These are phyloP conservation scores for Scrobipalpa costella DNA, from an alignment of 2,888 invertebrate genomes.

Conservation along the genomic window DNA sequence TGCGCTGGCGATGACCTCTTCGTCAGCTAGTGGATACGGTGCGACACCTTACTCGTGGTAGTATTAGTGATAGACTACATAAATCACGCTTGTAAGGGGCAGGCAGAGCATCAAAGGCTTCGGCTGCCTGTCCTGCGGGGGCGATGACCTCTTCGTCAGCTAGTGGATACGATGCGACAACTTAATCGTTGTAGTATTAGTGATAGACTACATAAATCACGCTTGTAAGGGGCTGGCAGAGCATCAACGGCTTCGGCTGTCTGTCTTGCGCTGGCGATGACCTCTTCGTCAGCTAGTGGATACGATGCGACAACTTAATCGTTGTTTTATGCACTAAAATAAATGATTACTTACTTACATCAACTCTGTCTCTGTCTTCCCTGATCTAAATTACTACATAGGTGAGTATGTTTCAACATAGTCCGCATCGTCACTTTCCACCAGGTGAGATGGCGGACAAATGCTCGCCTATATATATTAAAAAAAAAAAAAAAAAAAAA, in stretches of 20 bases:
- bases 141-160: conserved; percentile 23
- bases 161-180: conserved; percentile 19
- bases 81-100: too few species aligned
- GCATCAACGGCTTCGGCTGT: conserved; percentile 1
- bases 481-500: too few species aligned
- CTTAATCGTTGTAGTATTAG: conserved; percentile 2
- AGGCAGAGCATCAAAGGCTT: background rate
- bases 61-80: background rate
- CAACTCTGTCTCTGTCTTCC: too few species aligned
- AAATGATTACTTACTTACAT: too few species aligned
- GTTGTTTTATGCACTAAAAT: too few species aligned
- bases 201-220: background rate
- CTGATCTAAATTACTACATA: too few species aligned
- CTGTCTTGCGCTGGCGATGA: conserved; percentile 20
- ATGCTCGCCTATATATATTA: too few species aligned
- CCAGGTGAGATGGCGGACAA: too few species aligned
- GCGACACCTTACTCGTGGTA: conserved; percentile 14
- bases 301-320: conserved; percentile 18
- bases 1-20: conserved; percentile 22
- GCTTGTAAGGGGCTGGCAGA: too few species aligned
- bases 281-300: conserved; percentile 24
- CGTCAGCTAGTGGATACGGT: conserved; percentile 21
- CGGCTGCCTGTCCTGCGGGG: conserved; percentile 16
- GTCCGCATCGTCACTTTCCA: too few species aligned
- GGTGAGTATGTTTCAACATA: too few species aligned